These are phyloP conservation scores for Hyposoter dolosus DNA, from an alignment of 2,888 invertebrate genomes.

Conservation along the genomic window DNA sequence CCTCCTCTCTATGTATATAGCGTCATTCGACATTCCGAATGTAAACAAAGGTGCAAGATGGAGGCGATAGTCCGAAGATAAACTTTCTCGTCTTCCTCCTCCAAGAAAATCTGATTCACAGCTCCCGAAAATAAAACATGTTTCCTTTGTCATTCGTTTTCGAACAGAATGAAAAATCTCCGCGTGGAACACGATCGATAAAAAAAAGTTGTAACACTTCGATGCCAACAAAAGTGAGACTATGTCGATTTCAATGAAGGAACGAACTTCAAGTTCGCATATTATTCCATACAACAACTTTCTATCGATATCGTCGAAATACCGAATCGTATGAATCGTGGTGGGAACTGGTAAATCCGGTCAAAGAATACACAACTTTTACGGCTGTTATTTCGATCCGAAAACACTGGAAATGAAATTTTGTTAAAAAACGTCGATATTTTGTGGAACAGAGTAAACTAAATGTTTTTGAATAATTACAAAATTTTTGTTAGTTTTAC, in stretches of 20 bases:
- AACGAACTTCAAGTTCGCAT: conserved; percentile 25
- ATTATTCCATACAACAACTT: conserved; percentile 28
- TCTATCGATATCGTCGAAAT: conserved; percentile 27
- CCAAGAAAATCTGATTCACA: conserved; percentile 1
- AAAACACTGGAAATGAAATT: neutral
- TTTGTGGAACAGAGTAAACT: too few relatives aligned
- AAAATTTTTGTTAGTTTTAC: too few relatives aligned
- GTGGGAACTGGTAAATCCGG: neutral
- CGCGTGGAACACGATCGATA: conserved; percentile 23
- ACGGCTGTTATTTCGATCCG: neutral
- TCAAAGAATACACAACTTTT: neutral
- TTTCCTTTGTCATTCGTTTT: neutral
- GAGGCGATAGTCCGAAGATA: conserved; percentile 29
- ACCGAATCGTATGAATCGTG: neutral
- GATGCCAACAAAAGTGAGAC: neutral
- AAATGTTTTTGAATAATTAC: too few relatives aligned
- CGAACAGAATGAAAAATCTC: conserved; percentile 35
- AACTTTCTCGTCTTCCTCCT: conserved; percentile 46
- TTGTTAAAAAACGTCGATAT: too few relatives aligned
- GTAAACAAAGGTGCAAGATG: conserved; percentile 60
- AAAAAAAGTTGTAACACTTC: conserved; percentile 2
- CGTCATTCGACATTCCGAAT: conserved; percentile 5
- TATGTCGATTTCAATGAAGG: conserved; percentile 6
- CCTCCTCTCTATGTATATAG: neutral
- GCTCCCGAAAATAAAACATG: neutral